These are phyloP conservation scores for Helarctos malayanus DNA, from an alignment of 2,797 vertebrate species.

Conservation along the genomic window DNA sequence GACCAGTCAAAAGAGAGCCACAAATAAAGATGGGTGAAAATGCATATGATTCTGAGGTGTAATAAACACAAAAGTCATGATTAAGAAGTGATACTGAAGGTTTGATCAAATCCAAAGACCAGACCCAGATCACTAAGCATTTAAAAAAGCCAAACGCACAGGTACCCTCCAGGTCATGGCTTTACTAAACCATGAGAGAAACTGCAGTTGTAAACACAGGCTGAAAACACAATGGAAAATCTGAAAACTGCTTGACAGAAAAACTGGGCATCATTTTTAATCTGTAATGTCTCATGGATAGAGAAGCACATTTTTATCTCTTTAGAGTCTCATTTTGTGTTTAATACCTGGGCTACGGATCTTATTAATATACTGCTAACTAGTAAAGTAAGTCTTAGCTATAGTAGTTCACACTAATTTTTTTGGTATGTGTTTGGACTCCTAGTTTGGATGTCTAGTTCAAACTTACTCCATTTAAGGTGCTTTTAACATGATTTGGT, in stretches of 20 bases:
- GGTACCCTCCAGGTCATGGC: background rate
- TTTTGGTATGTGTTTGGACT: background rate
- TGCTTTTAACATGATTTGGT: slow-evolving; percentile 46
- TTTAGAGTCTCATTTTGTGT: background rate
- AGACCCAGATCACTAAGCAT: background rate
- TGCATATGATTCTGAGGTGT: background rate
- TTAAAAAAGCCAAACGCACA: background rate
- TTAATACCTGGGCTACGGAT: background rate
- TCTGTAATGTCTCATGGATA: background rate
- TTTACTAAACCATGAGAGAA: slow-evolving; percentile 2
- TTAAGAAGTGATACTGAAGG: background rate
- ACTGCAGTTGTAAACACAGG: background rate
- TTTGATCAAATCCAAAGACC: background rate
- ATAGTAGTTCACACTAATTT: background rate
- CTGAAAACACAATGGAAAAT: slow-evolving; percentile 28
- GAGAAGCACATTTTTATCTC: background rate
- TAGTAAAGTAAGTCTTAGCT: background rate
- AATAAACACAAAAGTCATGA: slow-evolving; percentile 39
- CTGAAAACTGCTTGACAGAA: slow-evolving; percentile 3
- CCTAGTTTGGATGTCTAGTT: background rate
- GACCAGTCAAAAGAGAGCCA: slow-evolving; percentile 2
- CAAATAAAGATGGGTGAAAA: slow-evolving; percentile 60
- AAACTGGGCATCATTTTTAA: slow-evolving; percentile 11
- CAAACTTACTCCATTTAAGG: slow-evolving; percentile 38
- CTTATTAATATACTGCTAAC: slow-evolving; percentile 34